Percentiles rank a stretch among this genome's conserved stretches.
These are phyloP conservation scores for Mus pahari DNA, from an alignment of 2,113 vertebrate species.

Conservation along the genomic window DNA sequence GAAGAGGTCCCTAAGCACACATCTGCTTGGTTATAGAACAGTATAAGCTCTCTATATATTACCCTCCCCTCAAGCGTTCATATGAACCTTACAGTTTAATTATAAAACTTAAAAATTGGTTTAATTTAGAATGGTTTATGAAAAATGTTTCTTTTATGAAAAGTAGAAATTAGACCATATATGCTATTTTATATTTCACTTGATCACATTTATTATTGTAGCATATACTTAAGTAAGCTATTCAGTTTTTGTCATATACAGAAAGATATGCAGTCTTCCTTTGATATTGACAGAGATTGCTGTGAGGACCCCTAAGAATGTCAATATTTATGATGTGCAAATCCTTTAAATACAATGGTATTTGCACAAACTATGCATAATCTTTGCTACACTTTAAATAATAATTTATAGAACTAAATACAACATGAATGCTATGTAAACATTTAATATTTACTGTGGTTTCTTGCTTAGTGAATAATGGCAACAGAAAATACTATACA, in stretches of 20 bases:
- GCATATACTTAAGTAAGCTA: neutral
- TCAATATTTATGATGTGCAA: neutral
- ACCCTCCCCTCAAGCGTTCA: neutral
- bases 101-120: neutral
- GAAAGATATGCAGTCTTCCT: neutral
- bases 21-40: neutral
- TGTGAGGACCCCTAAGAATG: neutral
- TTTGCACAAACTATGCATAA: neutral
- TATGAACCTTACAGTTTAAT: constrained; percentile 8
- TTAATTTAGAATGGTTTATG: neutral
- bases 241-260: neutral
- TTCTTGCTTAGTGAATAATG: neutral
- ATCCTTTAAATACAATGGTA: neutral
- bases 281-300: neutral
- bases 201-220: neutral
- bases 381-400: neutral
- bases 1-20: neutral
- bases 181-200: neutral
- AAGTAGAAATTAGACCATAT: neutral
- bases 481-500: neutral
- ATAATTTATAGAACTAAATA: neutral
- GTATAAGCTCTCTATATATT: neutral
- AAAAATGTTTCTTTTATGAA: neutral
- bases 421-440: neutral
- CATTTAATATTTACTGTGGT: neutral